These are phyloP conservation scores for Antheraea pernyi DNA, from an alignment of 1,140 invertebrate species.

Conservation along the genomic window DNA sequence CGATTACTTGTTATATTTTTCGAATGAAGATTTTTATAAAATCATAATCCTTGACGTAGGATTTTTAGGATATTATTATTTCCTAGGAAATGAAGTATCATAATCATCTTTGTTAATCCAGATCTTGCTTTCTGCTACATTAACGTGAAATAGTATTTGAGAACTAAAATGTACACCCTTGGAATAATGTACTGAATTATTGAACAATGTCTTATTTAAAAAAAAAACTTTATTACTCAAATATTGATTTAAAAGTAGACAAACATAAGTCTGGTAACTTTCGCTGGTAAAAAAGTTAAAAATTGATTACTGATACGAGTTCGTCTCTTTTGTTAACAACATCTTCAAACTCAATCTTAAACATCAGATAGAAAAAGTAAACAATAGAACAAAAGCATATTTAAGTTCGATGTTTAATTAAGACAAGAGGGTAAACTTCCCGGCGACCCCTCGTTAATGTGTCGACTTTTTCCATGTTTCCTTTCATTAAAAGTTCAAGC, in stretches of 20 bases:
- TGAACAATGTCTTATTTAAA: too few species aligned
- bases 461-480: neutral
- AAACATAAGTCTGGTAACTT: neutral
- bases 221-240: neutral
- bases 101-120: too few species aligned
- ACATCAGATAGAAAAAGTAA: neutral
- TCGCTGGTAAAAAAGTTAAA: neutral
- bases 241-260: neutral
- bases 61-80: too few species aligned
- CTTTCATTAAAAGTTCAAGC: constrained; percentile 4
- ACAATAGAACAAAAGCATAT: neutral
- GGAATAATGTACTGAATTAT: too few species aligned
- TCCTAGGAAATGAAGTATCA: too few species aligned
- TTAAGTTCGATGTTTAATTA: constrained; percentile 4
- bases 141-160: too few species aligned
- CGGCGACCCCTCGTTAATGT: neutral
- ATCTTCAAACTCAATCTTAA: neutral
- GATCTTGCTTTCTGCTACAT: too few species aligned
- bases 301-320: neutral
- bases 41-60: too few species aligned
- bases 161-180: too few species aligned
- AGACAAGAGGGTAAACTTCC: neutral
- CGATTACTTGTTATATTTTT: too few species aligned
- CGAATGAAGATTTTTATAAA: too few species aligned
- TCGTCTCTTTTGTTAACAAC: neutral